Evolutionary conservation across 2,797 vertebrate species (phyloP), one percentile per base, ranked within the genome.

Genomic region (Heliangelus exortis): DNA sequence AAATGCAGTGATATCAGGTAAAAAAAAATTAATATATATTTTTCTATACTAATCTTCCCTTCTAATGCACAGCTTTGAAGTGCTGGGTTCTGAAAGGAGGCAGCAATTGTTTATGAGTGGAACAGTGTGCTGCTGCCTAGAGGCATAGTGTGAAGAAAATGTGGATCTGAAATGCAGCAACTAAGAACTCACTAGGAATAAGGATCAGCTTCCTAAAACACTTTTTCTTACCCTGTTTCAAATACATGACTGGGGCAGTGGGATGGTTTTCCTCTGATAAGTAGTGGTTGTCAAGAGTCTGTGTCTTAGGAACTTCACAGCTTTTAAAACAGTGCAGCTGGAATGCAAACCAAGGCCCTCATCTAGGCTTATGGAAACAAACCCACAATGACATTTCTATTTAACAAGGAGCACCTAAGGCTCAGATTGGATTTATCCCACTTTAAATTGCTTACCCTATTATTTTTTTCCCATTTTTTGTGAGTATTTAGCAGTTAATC

Each of bases 361-460:
- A 25, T 34, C 4, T 25, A 28, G 31, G 8, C 6, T 84, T 54
- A 9, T 22, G 13, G 16, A 55, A 17, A 23, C 34, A 66, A 73
- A 66, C 12, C 1, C 28, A 20, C 25, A 23, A 6, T 28, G 22
- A 25, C 9, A 14, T 21, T 86, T 77, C 18, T 36, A 4, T 53
- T 82, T 18, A 61, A 34, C 45, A 59, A 0, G 1, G 17, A 67
- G 3, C 6, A 71, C n/a, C 6, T 2, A 2, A 63, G 62, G 31
- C 12, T 54, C 15, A 47, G 23, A 17, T 33, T 25, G 39, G 12
- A 55, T 34, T 10, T 45, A 22, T 48, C 11, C 7, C 13, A 28
- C 23, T 86, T 89, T 69, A 48, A 69, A 43, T 48, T 85, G 28
- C 14, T 85, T 87, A 34, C 3, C 13, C 26, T 59, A 22, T 43